Evolutionary conservation across 2,113 vertebrate species (phyloP), one percentile per base, ranked within the genome.

Genomic region (Entosphenus tridentatus): DNA sequence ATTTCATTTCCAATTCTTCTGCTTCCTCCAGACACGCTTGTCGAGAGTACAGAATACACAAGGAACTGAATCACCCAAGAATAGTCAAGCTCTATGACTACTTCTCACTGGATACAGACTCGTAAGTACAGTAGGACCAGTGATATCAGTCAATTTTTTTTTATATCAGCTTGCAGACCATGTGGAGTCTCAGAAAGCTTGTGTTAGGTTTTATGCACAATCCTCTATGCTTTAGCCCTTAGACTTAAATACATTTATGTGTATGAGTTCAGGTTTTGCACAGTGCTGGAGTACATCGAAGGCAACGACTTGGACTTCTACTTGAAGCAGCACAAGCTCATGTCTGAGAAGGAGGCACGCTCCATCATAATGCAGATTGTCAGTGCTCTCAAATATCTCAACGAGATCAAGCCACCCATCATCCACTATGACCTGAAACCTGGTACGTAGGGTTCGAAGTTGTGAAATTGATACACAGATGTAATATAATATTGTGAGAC

Each of bases 361-460:
- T 98, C 93, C 76, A 96, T 97, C 77, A 97, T 98, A 80, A 97
- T 98, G 93, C 93, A 98, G 82, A 96, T 98, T 69, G 93, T 98
- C 75, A 98, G 96, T 70, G 92, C 93, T 75, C 86, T 98, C 78
- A 98, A 98, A 81, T 98, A 98, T 81, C 82, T 98, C 81, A 98
- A 97, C 73, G 93, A 98, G 84, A 98, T 97, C 81, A 86, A 96
- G 77, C 93, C 92, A 74, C 93, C 93, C 72, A 97, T 98, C 75
- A 98, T 97, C 82, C 92, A 98, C 83, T 98, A 98, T 72, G 93
- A 98, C 83, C 92, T 98, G 77, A 98, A 98, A 79, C 92, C 93
- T 74, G 93, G 92, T 90, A 78, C 39, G 39, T 39, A 39, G 39
- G 39, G 39, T 39, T 39, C 39, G 5, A 39, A 39, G 39, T 39